Conservation (phyloP, 2,888 invertebrate genomes). For the Colostygia pectinataria region DNA sequence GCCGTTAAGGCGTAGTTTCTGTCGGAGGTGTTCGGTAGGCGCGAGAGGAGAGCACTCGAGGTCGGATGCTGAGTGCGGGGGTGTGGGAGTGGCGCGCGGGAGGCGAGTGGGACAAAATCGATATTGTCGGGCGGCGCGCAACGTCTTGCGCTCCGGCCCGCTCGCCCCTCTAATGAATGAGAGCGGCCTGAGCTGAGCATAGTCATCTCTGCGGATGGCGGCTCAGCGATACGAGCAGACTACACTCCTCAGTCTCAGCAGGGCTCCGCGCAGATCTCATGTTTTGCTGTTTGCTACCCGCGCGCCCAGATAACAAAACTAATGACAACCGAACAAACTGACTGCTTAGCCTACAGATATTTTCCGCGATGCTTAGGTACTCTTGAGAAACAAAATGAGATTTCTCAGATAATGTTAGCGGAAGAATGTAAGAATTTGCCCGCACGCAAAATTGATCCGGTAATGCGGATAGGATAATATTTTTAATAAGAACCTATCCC, state of each 20-base stretch:
- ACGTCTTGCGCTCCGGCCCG: slow-evolving; percentile 74
- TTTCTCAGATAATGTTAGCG: slow-evolving; percentile 20
- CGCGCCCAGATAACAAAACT: slow-evolving; percentile 58
- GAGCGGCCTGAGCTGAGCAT: slow-evolving; percentile 72
- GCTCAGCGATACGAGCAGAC: slow-evolving; percentile 64
- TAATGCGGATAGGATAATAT: slow-evolving; percentile 20
- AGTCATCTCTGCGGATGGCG: slow-evolving; percentile 80
- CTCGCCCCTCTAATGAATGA: slow-evolving; percentile 79
- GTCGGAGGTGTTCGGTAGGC: slow-evolving; percentile 79
- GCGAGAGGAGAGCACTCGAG: slow-evolving; percentile 82
- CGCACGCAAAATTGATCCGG: slow-evolving; percentile 18
- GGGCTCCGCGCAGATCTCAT: background rate
- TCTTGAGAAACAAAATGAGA: slow-evolving; percentile 11
- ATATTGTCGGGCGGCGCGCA: slow-evolving; percentile 81
- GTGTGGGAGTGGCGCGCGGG: slow-evolving; percentile 57
- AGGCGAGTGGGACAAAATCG: slow-evolving; percentile 78
- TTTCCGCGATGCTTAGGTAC: slow-evolving; percentile 10
- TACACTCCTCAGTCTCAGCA: slow-evolving; percentile 44
- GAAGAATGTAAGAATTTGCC: slow-evolving; percentile 6
- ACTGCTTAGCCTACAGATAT: slow-evolving; percentile 5
- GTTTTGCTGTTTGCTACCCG: slow-evolving; percentile 43
- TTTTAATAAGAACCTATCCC: slow-evolving; percentile 21
- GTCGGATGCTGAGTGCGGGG: slow-evolving; percentile 81
- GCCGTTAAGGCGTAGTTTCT: slow-evolving; percentile 79
- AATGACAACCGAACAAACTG: slow-evolving; percentile 17